phyloP scores from a whole-genome alignment of 2,888 invertebrate species.

The Dryobota labecula region DNA sequence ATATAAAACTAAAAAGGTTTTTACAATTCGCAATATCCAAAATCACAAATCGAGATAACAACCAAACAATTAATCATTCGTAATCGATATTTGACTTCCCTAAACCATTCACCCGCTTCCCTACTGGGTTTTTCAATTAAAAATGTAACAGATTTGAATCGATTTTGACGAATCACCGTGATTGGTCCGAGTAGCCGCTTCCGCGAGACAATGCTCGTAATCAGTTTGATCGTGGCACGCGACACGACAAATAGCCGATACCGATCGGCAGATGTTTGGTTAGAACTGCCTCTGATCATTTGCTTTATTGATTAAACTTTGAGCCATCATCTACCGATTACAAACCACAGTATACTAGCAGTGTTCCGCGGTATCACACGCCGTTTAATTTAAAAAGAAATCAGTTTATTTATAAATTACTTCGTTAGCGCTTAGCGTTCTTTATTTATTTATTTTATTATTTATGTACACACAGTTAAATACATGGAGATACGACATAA shows the following conservation, averaged over 20 bases:
- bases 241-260: conserved; percentile 82
- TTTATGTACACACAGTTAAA: no score
- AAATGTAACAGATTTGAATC: conserved; percentile 81
- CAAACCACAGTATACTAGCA: not conserved
- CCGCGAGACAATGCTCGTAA: conserved; percentile 79
- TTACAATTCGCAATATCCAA: not conserved
- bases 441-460: no score
- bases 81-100: conserved; percentile 77
- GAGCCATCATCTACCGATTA: conserved; percentile 3
- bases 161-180: conserved; percentile 85
- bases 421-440: not conserved
- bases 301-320: conserved; percentile 56
- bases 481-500: no score
- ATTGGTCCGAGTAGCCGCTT: conserved; percentile 70
- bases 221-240: conserved; percentile 79
- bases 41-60: conserved; percentile 63
- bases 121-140: conserved; percentile 78
- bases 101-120: conserved; percentile 66
- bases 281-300: conserved; percentile 57
- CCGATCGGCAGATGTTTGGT: conserved; percentile 81
- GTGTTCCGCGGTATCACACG: no score
- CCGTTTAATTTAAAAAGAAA: not conserved
- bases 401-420: not conserved
- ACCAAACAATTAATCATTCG: conserved; percentile 77
- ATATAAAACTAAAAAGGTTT: conserved; percentile 1